Evolutionary conservation across 2,888 invertebrate species (phyloP).

Genomic region (Polylopha cassiicola): DNA sequence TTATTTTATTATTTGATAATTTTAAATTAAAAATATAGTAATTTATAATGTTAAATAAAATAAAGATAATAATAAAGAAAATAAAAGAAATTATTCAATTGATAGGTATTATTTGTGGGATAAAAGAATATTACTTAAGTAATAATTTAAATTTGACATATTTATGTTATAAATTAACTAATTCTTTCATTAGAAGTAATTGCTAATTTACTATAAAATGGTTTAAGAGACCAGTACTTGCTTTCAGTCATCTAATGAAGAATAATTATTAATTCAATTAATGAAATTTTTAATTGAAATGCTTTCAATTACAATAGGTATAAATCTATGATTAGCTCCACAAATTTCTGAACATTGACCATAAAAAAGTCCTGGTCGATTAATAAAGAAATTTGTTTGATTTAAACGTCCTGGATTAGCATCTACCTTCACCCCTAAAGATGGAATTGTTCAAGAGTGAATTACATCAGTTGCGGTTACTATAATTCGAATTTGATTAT

Average conservation of each 20-base stretch:
- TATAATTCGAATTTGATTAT: slow-evolving; percentile 81
- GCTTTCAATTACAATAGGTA: slow-evolving; percentile 83
- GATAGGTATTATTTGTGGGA: slow-evolving; percentile 82
- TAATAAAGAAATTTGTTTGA: slow-evolving; percentile 79
- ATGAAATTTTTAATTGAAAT: slow-evolving; percentile 73
- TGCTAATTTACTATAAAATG: slow-evolving; percentile 79
- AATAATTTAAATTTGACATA: slow-evolving; percentile 81
- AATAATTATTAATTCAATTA: slow-evolving; percentile 75
- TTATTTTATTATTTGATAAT: slow-evolving; percentile 33
- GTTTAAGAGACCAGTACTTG: slow-evolving; percentile 84
- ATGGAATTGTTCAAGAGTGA: slow-evolving; percentile 81
- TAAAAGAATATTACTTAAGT: slow-evolving; percentile 77
- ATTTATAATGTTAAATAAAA: slow-evolving; percentile 73
- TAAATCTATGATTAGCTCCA: slow-evolving; percentile 88
- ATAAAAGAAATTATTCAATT: slow-evolving; percentile 70
- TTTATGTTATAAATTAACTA: slow-evolving; percentile 56
- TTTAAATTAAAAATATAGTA: slow-evolving; percentile 61
- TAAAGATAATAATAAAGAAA: slow-evolving; percentile 55
- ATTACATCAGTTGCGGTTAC: slow-evolving; percentile 80
- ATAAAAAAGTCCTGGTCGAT: slow-evolving; percentile 80
- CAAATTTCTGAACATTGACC: slow-evolving; percentile 91
- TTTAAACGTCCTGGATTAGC: slow-evolving; percentile 81
- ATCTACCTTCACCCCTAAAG: slow-evolving; percentile 80
- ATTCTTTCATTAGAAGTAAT: slow-evolving; percentile 80
- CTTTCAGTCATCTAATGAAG: slow-evolving; percentile 82